These are phyloP conservation scores for Channa striata DNA, from an alignment of 2,797 vertebrate genomes.

Conservation along the genomic window DNA sequence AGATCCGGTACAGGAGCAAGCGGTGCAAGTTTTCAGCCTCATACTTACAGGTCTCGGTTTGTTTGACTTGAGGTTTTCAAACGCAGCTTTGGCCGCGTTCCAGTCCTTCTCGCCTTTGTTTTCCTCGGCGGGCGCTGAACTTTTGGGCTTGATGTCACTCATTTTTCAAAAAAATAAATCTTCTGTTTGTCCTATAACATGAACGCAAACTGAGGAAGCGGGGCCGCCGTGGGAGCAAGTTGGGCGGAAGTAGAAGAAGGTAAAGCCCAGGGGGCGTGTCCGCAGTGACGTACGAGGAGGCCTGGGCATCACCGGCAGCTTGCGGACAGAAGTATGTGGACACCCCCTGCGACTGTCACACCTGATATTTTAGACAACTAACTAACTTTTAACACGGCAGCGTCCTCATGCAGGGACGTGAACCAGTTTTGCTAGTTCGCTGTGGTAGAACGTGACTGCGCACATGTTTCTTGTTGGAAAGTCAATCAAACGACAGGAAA, in stretches of 20 bases:
- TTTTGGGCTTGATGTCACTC: conserved; percentile 67
- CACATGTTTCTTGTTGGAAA: no score
- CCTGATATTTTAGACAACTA: no score
- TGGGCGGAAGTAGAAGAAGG: conserved; percentile 58
- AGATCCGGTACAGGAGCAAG: fast-evolving
- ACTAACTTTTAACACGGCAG: no score
- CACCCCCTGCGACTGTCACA: no score
- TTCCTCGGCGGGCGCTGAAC: not conserved
- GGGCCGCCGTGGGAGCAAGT: not conserved
- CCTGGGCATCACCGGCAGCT: not conserved
- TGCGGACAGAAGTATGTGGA: no score
- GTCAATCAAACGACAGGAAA: no score
- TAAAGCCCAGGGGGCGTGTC: conserved; percentile 50
- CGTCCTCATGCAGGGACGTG: no score
- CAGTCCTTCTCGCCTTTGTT: conserved; percentile 75
- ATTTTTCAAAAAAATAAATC: conserved; percentile 50
- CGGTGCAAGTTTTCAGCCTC: fast-evolving
- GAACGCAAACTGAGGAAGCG: fast-evolving
- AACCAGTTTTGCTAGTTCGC: no score
- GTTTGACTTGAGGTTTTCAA: conserved; percentile 80
- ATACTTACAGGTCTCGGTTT: conserved; percentile 83
- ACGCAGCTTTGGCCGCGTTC: conserved; percentile 79
- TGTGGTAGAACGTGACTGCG: no score
- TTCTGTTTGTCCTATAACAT: fast-evolving
- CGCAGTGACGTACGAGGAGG: conserved; percentile 44